Evolutionary conservation across 2,113 vertebrate species (phyloP), one percentile per base, ranked within the genome.

Genomic region (Hippoglossus stenolepis): DNA sequence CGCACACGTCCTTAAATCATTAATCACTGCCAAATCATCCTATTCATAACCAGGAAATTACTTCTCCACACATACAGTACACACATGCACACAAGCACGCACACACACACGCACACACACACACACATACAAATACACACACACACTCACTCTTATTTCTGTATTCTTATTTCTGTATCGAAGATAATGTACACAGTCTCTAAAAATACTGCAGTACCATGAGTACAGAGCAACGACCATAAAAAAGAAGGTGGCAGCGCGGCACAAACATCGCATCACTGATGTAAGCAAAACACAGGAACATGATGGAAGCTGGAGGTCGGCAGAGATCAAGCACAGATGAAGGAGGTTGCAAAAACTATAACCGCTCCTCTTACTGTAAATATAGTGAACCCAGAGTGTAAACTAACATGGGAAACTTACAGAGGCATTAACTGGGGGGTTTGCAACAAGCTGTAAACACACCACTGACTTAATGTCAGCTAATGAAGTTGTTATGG

Each of bases 1-100:
- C 71, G 54, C 74, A 81, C 51, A 85, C 74, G 80, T 86, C 59
- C 73, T 89, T 83, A 65, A 84, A 84, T 72, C 65, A 77, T 79
- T 60, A 60, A 24, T 65, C 63, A 51, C 81, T 74, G 9, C 40
- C 40, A 43, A 43, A 43, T 43, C 40, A 43, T 43, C 53, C 63
- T 79, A 65, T 79, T 85, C 86, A 85, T 75, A 84, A 76, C 56
- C 61, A 82, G 83, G 83, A 49, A 49, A 49, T 49, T 5, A 51
- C 74, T 54, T 47, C 65, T 15, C 61, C 60, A 45, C 54, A 31
- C 31, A 7, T 31, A 60, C 2, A 24, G 24, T 24, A 2, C 51
- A n/a, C 73, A 64, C 60, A 38, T 24, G 26, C 51, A 62, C 43
- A n/a, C 31, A 76, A 20, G 11, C 40, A n/a, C 65, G 9, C 54